Percentiles rank a stretch among this genome's conserved stretches.
Evolutionary conservation across 2,113 vertebrate genomes (phyloP).

Genomic region (Psittacus erithacus): DNA sequence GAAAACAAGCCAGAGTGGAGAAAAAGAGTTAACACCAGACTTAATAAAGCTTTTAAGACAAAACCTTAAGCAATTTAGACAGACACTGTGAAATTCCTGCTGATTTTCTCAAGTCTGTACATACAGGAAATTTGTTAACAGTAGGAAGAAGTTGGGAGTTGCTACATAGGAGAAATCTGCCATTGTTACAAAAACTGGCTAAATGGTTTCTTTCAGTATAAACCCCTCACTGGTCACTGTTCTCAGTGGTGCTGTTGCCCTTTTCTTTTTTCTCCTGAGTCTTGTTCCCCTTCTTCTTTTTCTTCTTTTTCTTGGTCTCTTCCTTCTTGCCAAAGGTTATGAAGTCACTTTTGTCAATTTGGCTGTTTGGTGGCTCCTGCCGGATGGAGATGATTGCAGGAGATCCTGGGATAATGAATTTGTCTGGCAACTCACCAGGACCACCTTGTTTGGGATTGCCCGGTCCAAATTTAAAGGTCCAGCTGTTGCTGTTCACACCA

Average conservation of each 20-base stretch:
- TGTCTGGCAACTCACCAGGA: slow-evolving; percentile 96
- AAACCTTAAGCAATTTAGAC: slow-evolving; percentile 81
- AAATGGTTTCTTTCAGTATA: slow-evolving; percentile 75
- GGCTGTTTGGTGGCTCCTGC: slow-evolving; percentile 90
- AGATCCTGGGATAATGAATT: slow-evolving; percentile 98
- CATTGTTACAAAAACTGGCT: slow-evolving; percentile 82
- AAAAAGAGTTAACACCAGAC: slow-evolving; percentile 85
- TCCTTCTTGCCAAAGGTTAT: slow-evolving; percentile 99
- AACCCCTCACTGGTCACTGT: slow-evolving; percentile 89
- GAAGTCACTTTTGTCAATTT: slow-evolving; percentile 97
- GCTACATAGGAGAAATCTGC: slow-evolving; percentile 82
- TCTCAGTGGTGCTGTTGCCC: slow-evolving; percentile 90
- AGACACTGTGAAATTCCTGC: slow-evolving; percentile 79
- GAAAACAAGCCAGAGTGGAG: slow-evolving; percentile 83
- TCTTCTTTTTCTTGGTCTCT: slow-evolving; percentile 98
- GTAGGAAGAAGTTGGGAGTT: slow-evolving; percentile 77
- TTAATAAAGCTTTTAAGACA: slow-evolving; percentile 85
- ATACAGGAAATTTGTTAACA: slow-evolving; percentile 70
- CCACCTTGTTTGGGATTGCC: slow-evolving; percentile 93
- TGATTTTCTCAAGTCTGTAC: slow-evolving; percentile 78
- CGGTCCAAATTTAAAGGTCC: slow-evolving; percentile 97
- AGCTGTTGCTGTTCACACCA: slow-evolving; percentile 98
- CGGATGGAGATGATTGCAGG: slow-evolving; percentile 99
- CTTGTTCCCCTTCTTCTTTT: slow-evolving; percentile 99
- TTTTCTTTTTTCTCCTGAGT: slow-evolving; percentile 94